phyloP scores from a whole-genome alignment of 2,888 invertebrate genomes.

The Lucinisca nassula region DNA sequence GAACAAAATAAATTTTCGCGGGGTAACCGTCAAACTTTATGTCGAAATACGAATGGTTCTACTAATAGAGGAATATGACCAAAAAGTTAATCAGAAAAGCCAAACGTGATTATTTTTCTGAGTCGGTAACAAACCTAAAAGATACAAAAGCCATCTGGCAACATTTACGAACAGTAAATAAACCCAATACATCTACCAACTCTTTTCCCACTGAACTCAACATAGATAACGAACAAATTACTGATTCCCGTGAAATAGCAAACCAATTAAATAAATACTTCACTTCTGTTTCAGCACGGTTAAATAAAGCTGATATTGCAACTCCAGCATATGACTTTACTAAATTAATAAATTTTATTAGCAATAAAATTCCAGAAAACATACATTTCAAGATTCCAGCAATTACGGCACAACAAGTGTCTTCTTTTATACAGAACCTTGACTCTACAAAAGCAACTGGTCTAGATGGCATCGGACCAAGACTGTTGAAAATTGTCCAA shows the following conservation, averaged over 20 bases:
- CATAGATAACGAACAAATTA: background rate
- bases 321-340: background rate
- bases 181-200: no score
- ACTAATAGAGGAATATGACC: no score
- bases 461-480: background rate
- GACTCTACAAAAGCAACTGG: no score
- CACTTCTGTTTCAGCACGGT: background rate
- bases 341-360: background rate
- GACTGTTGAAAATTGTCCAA: background rate
- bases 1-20: background rate
- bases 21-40: background rate
- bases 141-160: no score
- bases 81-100: no score
- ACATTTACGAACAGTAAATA: no score
- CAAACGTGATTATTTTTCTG: no score
- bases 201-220: background rate
- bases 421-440: no score
- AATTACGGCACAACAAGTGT: no score
- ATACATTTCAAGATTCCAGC: background rate
- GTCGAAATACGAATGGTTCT: background rate
- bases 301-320: background rate
- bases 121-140: no score
- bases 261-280: background rate
- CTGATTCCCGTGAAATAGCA: background rate
- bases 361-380: background rate